Percentiles rank a stretch among this genome's conserved stretches.
These are phyloP conservation scores for Spea bombifrons DNA, from an alignment of 2,113 vertebrate species.

Conservation along the genomic window DNA sequence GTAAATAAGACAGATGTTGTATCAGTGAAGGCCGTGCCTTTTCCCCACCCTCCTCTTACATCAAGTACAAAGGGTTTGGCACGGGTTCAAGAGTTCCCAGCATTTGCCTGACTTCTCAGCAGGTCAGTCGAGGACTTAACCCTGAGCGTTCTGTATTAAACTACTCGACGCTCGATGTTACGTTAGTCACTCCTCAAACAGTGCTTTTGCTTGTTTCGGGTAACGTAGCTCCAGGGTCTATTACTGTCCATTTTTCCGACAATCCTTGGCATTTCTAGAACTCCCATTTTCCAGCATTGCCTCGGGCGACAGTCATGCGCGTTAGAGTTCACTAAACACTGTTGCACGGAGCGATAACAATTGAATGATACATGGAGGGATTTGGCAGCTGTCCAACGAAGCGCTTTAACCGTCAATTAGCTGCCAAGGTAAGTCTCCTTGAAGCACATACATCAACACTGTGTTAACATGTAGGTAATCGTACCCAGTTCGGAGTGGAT, in stretches of 20 bases:
- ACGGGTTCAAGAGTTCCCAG: constrained; percentile 40
- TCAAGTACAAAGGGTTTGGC: constrained; percentile 45
- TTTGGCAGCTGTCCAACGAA: constrained; percentile 5
- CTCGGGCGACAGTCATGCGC: constrained; percentile 7
- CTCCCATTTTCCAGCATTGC: not conserved
- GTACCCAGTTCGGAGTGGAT: too few relatives aligned
- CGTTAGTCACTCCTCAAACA: constrained; percentile 18
- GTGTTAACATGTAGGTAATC: not conserved
- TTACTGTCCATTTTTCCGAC: constrained; percentile 4
- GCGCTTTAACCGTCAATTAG: not conserved
- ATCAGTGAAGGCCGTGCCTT: constrained; percentile 19
- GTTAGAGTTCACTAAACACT: not conserved
- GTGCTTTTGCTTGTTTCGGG: constrained; percentile 31
- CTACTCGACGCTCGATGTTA: constrained; percentile 5
- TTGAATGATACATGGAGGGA: not conserved
- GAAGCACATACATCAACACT: not conserved
- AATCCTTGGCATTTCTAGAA: constrained; percentile 18
- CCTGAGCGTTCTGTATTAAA: constrained; percentile 4
- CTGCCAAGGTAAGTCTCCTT: constrained; percentile 11
- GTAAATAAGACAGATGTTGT: constrained; percentile 47
- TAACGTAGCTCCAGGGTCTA: constrained; percentile 14
- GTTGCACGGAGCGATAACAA: not conserved
- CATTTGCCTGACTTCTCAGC: constrained; percentile 45
- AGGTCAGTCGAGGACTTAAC: constrained; percentile 45
- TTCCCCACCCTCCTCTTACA: constrained; percentile 28